These are phyloP conservation scores for Triplophysa dalaica DNA, from an alignment of 2,113 vertebrate genomes.

Conservation along the genomic window DNA sequence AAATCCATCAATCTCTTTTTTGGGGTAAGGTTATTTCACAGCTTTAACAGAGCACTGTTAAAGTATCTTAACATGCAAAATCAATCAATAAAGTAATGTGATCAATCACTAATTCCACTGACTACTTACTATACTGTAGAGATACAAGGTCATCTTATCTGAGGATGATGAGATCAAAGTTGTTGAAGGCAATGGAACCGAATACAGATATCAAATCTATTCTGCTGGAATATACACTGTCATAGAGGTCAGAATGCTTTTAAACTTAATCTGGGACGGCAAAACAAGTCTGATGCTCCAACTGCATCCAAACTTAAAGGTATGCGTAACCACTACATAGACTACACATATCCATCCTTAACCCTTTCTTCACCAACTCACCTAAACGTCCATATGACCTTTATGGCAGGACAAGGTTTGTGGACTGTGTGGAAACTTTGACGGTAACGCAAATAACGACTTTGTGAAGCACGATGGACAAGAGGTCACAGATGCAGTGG, in stretches of 20 bases:
- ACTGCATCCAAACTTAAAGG: constrained; percentile 81
- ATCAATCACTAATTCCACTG: neutral
- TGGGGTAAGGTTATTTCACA: constrained; percentile 70
- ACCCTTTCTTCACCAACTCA: neutral
- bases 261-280: constrained; percentile 87
- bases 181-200: constrained; percentile 61
- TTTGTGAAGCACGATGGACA: constrained; percentile 81
- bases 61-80: neutral
- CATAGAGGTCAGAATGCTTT: constrained; percentile 77
- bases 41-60: neutral
- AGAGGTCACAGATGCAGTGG: constrained; percentile 72
- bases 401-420: constrained; percentile 78
- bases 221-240: constrained; percentile 87
- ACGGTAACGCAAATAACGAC: constrained; percentile 86
- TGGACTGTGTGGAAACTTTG: constrained; percentile 89
- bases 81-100: neutral
- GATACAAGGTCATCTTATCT: constrained; percentile 80
- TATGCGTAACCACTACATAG: constrained; percentile 50
- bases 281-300: constrained; percentile 86
- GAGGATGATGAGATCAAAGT: constrained; percentile 71
- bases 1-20: constrained; percentile 85
- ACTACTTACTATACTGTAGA: constrained; percentile 74
- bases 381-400: neutral
- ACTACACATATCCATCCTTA: too few species aligned
- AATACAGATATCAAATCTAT: constrained; percentile 78